A percentile compares a stretch with the other conserved stretches of the same genome.
Evolutionary conservation across 2,113 vertebrate species (phyloP).

Genomic region (Periophthalmodon schlosseri): DNA sequence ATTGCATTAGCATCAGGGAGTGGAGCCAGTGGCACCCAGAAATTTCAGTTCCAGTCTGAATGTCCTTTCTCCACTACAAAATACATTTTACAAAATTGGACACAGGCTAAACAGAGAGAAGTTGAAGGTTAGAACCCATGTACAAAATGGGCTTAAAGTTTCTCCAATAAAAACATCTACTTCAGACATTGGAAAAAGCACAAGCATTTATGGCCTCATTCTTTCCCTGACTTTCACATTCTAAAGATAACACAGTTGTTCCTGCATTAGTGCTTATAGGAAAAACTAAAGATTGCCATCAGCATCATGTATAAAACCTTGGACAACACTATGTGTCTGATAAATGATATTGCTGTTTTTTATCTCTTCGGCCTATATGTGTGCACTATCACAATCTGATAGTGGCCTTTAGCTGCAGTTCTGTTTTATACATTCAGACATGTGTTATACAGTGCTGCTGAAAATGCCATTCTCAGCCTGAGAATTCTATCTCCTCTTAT

Average conservation of each 20-base stretch:
- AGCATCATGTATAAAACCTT: background rate
- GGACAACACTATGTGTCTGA: background rate
- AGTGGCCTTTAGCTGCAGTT: constrained; percentile 3
- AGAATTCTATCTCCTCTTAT: background rate
- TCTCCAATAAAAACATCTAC: background rate
- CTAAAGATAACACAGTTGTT: background rate
- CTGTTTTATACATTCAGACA: constrained; percentile 10
- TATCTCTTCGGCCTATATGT: background rate
- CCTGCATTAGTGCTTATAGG: background rate
- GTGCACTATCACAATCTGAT: constrained; percentile 1
- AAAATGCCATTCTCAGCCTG: background rate
- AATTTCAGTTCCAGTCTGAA: constrained; percentile 29
- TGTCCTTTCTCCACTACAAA: constrained; percentile 20
- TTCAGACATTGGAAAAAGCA: background rate
- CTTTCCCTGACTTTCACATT: background rate
- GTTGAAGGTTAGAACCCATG: background rate
- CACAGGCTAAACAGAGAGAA: background rate
- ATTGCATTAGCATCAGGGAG: constrained; percentile 65
- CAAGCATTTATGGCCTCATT: background rate
- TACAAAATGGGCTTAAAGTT: background rate
- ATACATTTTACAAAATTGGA: constrained; percentile 9
- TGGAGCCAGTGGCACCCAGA: constrained; percentile 40
- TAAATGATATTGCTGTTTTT: constrained; percentile 6
- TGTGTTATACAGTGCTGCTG: background rate
- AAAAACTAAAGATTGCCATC: constrained; percentile 1